phyloP scores from a whole-genome alignment of 2,888 invertebrate genomes.

The Cerceris ruficornis region DNA sequence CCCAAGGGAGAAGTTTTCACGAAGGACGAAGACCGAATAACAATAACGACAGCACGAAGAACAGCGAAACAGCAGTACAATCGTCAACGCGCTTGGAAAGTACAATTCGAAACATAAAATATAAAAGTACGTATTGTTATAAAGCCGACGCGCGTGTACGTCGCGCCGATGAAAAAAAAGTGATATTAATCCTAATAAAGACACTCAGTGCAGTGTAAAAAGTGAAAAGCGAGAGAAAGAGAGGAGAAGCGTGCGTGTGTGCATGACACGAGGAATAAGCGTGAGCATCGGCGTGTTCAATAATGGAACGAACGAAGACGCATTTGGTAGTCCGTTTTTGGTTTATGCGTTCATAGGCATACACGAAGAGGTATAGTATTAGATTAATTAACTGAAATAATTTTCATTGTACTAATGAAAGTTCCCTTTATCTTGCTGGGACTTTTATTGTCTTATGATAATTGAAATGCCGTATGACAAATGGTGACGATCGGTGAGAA shows the following conservation, averaged over 20 bases:
- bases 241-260: constrained; percentile 30
- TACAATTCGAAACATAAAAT: constrained; percentile 79
- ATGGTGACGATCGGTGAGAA: too few relatives aligned
- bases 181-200: constrained; percentile 81
- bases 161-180: constrained; percentile 73
- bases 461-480: too few relatives aligned
- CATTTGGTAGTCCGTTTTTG: neutral
- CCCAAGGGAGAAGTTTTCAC: constrained; percentile 21
- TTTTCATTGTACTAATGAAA: too few relatives aligned
- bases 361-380: too few relatives aligned
- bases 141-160: constrained; percentile 68
- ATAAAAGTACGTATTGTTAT: constrained; percentile 75
- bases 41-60: neutral
- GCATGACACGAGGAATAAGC: constrained; percentile 26
- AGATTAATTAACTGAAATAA: too few relatives aligned
- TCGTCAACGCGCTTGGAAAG: constrained; percentile 72
- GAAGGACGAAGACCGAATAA: constrained; percentile 9
- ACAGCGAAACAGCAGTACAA: constrained; percentile 30
- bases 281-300: constrained; percentile 27
- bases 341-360: neutral
- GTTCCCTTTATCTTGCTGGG: too few relatives aligned
- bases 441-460: too few relatives aligned
- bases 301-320: constrained; percentile 33
- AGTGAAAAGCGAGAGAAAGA: constrained; percentile 50
- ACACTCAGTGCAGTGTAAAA: constrained; percentile 68